phyloP scores from a whole-genome alignment of 1,140 invertebrate species.

The Melipona quadrifasciata region DNA sequence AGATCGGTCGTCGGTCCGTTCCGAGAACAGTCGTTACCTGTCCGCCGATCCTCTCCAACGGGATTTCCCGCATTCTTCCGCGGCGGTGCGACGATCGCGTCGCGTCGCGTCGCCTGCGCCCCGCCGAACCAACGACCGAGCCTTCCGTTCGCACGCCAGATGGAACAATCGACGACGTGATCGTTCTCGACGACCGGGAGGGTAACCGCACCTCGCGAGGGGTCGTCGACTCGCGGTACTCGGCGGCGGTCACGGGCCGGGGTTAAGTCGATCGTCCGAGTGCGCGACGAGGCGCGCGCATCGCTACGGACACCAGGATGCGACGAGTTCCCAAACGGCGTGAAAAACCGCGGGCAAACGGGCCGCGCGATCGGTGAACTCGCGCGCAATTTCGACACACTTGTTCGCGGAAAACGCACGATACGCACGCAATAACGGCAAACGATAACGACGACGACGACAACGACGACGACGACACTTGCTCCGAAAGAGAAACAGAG shows the following conservation, averaged over 20 bases:
- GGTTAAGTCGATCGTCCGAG: slow-evolving; percentile 30
- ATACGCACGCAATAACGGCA: too few relatives aligned
- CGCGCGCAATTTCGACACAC: background rate
- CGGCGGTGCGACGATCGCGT: background rate
- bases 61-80: slow-evolving; percentile 29
- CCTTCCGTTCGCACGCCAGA: background rate
- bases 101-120: background rate
- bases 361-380: too few relatives aligned
- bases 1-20: background rate
- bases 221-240: background rate
- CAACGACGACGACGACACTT: background rate
- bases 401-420: background rate
- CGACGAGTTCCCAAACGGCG: background rate
- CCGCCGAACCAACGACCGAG: background rate
- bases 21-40: background rate
- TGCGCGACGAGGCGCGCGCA: slow-evolving; percentile 23
- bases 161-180: background rate
- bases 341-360: slow-evolving; percentile 20
- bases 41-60: background rate
- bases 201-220: background rate
- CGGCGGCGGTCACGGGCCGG: background rate
- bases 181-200: background rate
- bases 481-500: background rate
- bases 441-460: background rate
- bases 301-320: slow-evolving; percentile 17